Percentiles rank a stretch among this genome's conserved stretches.
Conservation (phyloP, 2,113 vertebrate genomes). For the Daboia siamensis region DNA sequence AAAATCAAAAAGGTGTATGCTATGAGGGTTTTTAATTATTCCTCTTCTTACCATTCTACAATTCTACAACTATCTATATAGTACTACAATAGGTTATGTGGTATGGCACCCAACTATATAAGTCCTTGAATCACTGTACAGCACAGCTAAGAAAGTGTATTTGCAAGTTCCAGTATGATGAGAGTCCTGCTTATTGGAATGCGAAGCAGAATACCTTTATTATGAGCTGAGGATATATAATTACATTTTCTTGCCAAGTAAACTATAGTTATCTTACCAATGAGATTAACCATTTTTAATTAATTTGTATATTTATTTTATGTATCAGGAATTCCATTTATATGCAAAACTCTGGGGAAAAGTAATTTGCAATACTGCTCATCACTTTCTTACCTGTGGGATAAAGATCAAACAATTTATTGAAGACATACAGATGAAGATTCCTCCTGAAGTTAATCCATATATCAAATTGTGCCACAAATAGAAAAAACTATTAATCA, state of each 20-base stretch:
- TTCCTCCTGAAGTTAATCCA: slow-evolving; percentile 85
- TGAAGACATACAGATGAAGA: slow-evolving; percentile 87
- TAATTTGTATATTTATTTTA: not conserved
- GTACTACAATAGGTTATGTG: not conserved
- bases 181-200: not conserved
- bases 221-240: not conserved
- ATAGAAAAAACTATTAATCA: slow-evolving; percentile 80
- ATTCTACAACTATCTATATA: not conserved
- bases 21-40: not conserved
- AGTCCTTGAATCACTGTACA: not conserved
- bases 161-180: not conserved
- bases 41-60: not conserved
- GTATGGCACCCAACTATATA: not conserved
- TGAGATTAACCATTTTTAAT: not conserved
- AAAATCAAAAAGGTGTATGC: not conserved
- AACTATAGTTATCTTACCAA: not conserved
- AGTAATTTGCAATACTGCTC: accelerated
- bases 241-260: not conserved
- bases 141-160: not conserved
- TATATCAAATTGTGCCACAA: slow-evolving; percentile 90
- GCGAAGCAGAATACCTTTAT: not conserved
- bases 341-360: not conserved
- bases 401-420: slow-evolving; percentile 93
- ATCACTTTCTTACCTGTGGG: slow-evolving; percentile 80
- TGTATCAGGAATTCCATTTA: not conserved